A percentile compares a stretch with the other conserved stretches of the same genome.
Evolutionary conservation across 2,113 vertebrate species (phyloP).

Genomic region (Choloepus hoffmanni): DNA sequence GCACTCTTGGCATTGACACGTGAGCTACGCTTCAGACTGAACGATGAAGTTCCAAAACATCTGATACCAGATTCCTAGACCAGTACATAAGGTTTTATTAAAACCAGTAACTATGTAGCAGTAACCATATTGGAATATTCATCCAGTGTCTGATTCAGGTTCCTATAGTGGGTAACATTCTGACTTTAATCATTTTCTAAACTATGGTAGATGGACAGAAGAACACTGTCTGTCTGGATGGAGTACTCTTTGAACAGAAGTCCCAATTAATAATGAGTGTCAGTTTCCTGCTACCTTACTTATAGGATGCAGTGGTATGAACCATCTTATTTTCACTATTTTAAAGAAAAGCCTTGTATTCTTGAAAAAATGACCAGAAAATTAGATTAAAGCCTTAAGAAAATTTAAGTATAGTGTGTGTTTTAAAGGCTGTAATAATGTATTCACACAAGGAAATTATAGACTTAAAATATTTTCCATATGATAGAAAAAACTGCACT

Average conservation of each 20-base stretch:
- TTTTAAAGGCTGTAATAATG: slow-evolving; percentile 90
- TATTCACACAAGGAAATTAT: slow-evolving; percentile 88
- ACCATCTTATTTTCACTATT: slow-evolving; percentile 89
- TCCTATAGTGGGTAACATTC: background rate
- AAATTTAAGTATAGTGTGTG: slow-evolving; percentile 89
- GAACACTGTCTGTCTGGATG: slow-evolving; percentile 85
- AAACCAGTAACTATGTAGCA: slow-evolving; percentile 79
- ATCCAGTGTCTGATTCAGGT: background rate
- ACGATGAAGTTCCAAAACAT: slow-evolving; percentile 70
- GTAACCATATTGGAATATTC: background rate
- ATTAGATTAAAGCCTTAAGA: slow-evolving; percentile 92
- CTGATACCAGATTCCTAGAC: slow-evolving; percentile 57
- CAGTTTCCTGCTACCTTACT: slow-evolving; percentile 89
- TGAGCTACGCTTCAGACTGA: slow-evolving; percentile 57
- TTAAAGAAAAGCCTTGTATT: slow-evolving; percentile 89
- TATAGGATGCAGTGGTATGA: slow-evolving; percentile 88
- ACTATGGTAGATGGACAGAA: slow-evolving; percentile 85
- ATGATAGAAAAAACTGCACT: slow-evolving; percentile 92
- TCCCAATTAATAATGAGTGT: slow-evolving; percentile 87
- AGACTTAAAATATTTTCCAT: slow-evolving; percentile 94
- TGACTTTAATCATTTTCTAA: background rate
- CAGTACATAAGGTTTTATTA: slow-evolving; percentile 80
- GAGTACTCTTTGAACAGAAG: slow-evolving; percentile 87
- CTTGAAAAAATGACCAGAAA: slow-evolving; percentile 93
- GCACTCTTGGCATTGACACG: slow-evolving; percentile 63